Percentiles rank a stretch among this genome's conserved stretches.
These are phyloP conservation scores for Aselliscus stoliczkanus DNA, from an alignment of 2,797 vertebrate genomes.

Conservation along the genomic window DNA sequence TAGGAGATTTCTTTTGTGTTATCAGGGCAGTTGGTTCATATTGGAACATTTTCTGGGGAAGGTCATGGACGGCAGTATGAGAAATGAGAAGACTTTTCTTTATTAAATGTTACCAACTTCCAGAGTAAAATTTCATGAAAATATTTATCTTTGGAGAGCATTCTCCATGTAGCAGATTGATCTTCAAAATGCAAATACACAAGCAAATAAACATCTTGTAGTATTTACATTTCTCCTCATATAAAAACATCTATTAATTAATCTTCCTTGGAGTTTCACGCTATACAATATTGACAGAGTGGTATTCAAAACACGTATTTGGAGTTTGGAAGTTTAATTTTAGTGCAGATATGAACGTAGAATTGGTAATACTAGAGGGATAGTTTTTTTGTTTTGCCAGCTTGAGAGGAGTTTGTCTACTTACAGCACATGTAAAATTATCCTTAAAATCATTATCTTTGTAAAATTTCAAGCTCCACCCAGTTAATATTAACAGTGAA, in stretches of 20 bases:
- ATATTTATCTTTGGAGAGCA: slow-evolving; percentile 46
- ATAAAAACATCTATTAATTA: not conserved
- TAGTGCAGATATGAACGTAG: not conserved
- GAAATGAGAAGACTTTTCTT: slow-evolving; percentile 52
- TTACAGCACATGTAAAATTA: not conserved
- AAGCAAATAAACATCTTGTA: not conserved
- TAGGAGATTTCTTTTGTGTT: slow-evolving; percentile 76
- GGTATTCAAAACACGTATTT: not conserved
- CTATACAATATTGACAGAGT: not conserved
- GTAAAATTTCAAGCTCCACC: not conserved
- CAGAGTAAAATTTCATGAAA: slow-evolving; percentile 62
- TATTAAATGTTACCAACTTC: slow-evolving; percentile 57
- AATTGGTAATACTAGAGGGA: not conserved
- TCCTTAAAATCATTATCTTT: not conserved
- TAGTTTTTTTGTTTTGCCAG: not conserved
- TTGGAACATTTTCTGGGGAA: slow-evolving; percentile 75
- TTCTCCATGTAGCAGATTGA: not conserved
- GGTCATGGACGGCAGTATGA: slow-evolving; percentile 68
- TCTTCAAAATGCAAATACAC: not conserved
- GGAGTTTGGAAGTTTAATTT: not conserved
- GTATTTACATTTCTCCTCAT: not conserved
- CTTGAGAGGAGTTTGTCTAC: not conserved
- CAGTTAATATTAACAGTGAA: not conserved
- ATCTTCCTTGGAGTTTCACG: not conserved
- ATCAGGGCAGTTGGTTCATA: slow-evolving; percentile 71